Percentiles rank a stretch among this genome's conserved stretches.
These are phyloP conservation scores for Rotaria macrura DNA, from an alignment of 2,888 invertebrate species.

Conservation along the genomic window DNA sequence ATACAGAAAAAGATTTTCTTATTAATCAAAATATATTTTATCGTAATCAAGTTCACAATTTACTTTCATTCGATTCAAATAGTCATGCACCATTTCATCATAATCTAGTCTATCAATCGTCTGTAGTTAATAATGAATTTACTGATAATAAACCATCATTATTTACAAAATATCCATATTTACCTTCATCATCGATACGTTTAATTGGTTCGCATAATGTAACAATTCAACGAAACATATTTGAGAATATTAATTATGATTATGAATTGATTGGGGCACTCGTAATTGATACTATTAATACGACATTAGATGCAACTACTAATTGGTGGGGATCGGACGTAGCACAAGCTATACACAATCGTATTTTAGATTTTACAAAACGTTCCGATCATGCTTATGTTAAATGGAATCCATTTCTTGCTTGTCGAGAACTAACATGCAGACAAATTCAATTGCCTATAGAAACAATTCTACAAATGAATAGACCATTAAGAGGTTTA, in stretches of 20 bases:
- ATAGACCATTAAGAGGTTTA: constrained; percentile 51
- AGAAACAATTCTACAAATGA: constrained; percentile 9
- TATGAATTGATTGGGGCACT: constrained; percentile 81
- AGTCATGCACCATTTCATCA: constrained; percentile 20
- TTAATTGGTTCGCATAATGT: constrained; percentile 89
- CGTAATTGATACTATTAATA: constrained; percentile 71
- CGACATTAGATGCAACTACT: constrained; percentile 71
- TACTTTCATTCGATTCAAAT: constrained; percentile 5
- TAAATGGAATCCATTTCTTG: constrained; percentile 72
- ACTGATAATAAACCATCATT: neutral
- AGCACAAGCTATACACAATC: constrained; percentile 63
- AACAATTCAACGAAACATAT: constrained; percentile 73
- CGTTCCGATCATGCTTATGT: constrained; percentile 97
- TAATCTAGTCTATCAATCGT: neutral
- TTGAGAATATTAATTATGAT: constrained; percentile 61
- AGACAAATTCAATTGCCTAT: constrained; percentile 21
- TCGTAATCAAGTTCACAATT: neutral
- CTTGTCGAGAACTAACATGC: constrained; percentile 41
- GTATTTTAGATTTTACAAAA: constrained; percentile 94
- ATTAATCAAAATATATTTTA: neutral
- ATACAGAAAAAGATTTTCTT: constrained; percentile 9
- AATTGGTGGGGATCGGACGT: constrained; percentile 90
- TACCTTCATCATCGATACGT: constrained; percentile 63
- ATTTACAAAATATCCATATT: neutral
- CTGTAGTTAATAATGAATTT: neutral